Percentiles rank a stretch among this genome's conserved stretches.
These are phyloP conservation scores for Zaprionus taronus DNA, from an alignment of 1,140 invertebrate species.

Conservation along the genomic window DNA sequence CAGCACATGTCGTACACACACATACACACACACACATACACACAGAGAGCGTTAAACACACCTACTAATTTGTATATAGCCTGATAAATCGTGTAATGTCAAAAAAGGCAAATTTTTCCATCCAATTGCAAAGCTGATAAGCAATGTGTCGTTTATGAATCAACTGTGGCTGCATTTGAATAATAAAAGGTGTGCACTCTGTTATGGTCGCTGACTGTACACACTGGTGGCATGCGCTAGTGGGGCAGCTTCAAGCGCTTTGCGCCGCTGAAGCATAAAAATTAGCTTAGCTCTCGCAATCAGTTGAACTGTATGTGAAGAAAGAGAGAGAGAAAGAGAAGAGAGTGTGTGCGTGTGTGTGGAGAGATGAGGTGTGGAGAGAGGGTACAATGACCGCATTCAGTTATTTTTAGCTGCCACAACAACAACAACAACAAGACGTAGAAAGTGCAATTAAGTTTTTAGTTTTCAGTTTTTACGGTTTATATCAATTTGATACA, in stretches of 20 bases:
- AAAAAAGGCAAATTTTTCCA: slow-evolving; percentile 66
- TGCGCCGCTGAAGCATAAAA: slow-evolving; percentile 58
- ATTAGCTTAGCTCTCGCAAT: slow-evolving; percentile 50
- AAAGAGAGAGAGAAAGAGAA: neutral
- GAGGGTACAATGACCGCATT: slow-evolving; percentile 80
- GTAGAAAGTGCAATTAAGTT: slow-evolving; percentile 78
- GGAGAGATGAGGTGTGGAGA: slow-evolving; percentile 37
- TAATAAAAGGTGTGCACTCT: slow-evolving; percentile 6
- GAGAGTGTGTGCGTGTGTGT: slow-evolving; percentile 6
- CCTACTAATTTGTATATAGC: slow-evolving; percentile 15
- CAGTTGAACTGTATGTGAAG: slow-evolving; percentile 31
- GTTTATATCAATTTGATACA: slow-evolving; percentile 40
- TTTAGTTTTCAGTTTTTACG: slow-evolving; percentile 55
- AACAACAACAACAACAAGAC: slow-evolving; percentile 37
- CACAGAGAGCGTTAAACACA: neutral
- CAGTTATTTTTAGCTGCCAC: slow-evolving; percentile 72
- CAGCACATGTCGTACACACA: slow-evolving; percentile 32
- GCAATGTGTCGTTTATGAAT: slow-evolving; percentile 54
- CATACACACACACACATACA: slow-evolving; percentile 18
- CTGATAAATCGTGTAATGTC: slow-evolving; percentile 37
- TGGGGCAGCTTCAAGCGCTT: slow-evolving; percentile 5
- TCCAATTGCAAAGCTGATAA: slow-evolving; percentile 58
- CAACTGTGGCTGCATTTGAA: slow-evolving; percentile 28
- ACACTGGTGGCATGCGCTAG: slow-evolving; percentile 10
- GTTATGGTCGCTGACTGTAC: slow-evolving; percentile 47